Base-by-base conservation (phyloP, 2,888 invertebrate species). In the Sarcophaga rosellei region DNA sequence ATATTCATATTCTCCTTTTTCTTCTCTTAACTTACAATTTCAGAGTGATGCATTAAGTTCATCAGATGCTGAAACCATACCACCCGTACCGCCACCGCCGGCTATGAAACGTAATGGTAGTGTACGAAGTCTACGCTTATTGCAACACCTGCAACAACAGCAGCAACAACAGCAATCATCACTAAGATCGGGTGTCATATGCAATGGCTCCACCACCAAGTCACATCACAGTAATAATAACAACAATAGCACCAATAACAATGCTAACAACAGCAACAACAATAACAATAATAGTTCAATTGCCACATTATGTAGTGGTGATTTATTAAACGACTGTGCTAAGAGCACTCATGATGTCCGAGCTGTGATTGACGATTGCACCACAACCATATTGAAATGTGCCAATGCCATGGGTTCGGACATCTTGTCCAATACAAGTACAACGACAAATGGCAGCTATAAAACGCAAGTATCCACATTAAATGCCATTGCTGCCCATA, bases 81-180 rank as follows among this genome's bases (percentile, higher is more conserved):
- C 93, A 86, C 93, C 93, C 69, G 92, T 93, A 86, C 93, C 93
- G 81, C 93, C 93, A 17, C 93, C 93, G 77, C 92, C 93, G 17
- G 75, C 91, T 68, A 90, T 91, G 85, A 91, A 92, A 77, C 92
- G 92, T 63, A 92, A 92, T 85, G 92, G 91, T 87, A 91, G 92
- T 88, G 88, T 91, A 89, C 92, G 91, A 59, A 92, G 91, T 79
- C 69, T 91, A 88, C 91, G 91, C 59, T 59, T 91, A 76, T 65
- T 91, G 84, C 91, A 91, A 61, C 89, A 89, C 69, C 88, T 89
- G 87, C 89, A 91, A 15, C 90, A 89, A 23, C 89, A 88, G 12
- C 88, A 88, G 17, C 87, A 88, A 12, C 77, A 85, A 57, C 86
- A 87, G 44, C 83, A 87, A 65, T 75, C 84, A 62, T 59, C 81